Evolutionary conservation across 2,888 invertebrate genomes (phyloP).

Genomic region (Coleophora flavipennella): DNA sequence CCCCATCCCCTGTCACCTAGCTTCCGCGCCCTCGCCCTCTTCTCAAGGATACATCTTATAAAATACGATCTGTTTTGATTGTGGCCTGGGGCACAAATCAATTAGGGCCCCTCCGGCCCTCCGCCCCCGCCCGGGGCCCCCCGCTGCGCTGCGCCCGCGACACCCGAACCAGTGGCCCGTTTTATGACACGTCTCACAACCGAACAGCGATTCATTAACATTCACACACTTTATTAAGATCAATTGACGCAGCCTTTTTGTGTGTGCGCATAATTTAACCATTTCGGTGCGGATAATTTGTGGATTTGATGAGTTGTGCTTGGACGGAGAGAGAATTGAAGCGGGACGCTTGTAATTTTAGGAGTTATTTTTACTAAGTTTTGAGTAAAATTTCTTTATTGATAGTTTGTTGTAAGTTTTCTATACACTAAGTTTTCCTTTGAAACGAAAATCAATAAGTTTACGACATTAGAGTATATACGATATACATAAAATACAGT

Average conservation of each 20-base stretch:
- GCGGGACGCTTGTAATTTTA: no score
- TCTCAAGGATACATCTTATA: conserved; percentile 63
- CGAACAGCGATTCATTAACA: conserved; percentile 66
- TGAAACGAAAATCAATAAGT: no score
- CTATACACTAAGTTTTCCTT: no score
- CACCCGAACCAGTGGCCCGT: conserved; percentile 70
- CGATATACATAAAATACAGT: no score
- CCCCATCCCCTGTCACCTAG: conserved; percentile 11
- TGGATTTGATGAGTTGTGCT: conserved; percentile 2
- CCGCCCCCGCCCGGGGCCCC: conserved; percentile 29
- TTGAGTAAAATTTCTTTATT: no score
- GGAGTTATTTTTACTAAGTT: no score
- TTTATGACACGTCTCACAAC: conserved; percentile 69
- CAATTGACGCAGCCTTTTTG: conserved; percentile 46
- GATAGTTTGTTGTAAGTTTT: no score
- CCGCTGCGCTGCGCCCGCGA: conserved; percentile 48
- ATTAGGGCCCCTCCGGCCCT: conserved; percentile 54
- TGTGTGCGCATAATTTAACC: conserved; percentile 23
- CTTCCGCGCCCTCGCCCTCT: conserved; percentile 50
- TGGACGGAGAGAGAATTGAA: no score
- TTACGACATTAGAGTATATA: no score
- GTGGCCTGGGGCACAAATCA: conserved; percentile 74
- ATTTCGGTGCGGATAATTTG: conserved; percentile 13
- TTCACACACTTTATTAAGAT: conserved; percentile 64
- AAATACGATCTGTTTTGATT: conserved; percentile 75